Conservation (phyloP, 2,888 invertebrate genomes). For the Calliscelio sp. region DNA sequence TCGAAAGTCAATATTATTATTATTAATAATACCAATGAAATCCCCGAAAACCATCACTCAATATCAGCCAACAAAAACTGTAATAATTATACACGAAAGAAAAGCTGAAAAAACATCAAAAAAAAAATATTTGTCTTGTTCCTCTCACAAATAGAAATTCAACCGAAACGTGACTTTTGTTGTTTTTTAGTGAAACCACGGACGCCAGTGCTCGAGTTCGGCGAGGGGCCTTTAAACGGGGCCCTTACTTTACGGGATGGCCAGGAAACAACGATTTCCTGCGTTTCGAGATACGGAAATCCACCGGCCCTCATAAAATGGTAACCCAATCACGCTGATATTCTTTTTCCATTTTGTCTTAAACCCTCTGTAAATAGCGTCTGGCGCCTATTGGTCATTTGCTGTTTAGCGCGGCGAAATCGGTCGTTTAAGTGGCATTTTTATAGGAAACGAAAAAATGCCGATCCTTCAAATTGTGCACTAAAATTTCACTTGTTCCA, state of each 20-base stretch:
- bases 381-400: conserved; percentile 62
- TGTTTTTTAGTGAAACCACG: conserved; percentile 89
- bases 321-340: conserved; percentile 87
- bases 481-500: conserved; percentile 59
- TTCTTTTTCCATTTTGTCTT: conserved; percentile 36
- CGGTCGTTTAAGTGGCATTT: conserved; percentile 45
- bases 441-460: conserved; percentile 39
- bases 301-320: conserved; percentile 95
- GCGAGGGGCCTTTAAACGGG: conserved; percentile 88
- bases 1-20: too few relatives aligned
- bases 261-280: conserved; percentile 90
- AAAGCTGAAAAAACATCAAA: conserved; percentile 61
- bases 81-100: too few relatives aligned
- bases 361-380: conserved; percentile 26
- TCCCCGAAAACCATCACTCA: too few relatives aligned
- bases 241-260: conserved; percentile 83
- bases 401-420: conserved; percentile 51
- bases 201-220: conserved; percentile 92
- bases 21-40: too few relatives aligned
- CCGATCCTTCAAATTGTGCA: conserved; percentile 56
- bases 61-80: too few relatives aligned
- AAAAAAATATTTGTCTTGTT: too few relatives aligned
- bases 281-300: conserved; percentile 96
- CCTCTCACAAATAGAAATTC: conserved; percentile 13
- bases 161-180: conserved; percentile 53